A percentile compares a stretch with the other conserved stretches of the same genome.
Conservation (phyloP, 1,140 invertebrate genomes). For the Phymorhynchus buccinoides region DNA sequence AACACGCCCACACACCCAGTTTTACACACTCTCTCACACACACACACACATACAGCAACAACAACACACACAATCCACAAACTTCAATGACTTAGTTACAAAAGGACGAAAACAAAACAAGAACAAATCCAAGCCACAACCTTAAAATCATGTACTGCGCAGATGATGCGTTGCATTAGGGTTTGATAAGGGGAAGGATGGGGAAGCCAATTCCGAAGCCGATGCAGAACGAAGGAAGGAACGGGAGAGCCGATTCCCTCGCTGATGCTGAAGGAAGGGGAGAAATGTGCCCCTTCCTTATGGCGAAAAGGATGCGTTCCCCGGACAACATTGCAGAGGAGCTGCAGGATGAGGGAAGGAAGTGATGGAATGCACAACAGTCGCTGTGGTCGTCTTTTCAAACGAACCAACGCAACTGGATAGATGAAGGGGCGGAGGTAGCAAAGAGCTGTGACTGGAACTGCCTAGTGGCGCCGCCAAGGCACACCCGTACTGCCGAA, state of each 20-base stretch:
- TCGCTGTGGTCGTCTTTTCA: not conserved
- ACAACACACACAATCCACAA: too few species aligned
- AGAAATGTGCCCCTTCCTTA: not conserved
- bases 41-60: too few species aligned
- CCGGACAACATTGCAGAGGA: not conserved
- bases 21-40: too few species aligned
- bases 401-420: not conserved
- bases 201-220: not conserved
- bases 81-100: too few species aligned
- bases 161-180: not conserved
- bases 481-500: not conserved
- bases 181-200: not conserved
- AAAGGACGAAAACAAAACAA: not conserved
- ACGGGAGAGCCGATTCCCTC: too few species aligned
- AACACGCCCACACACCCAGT: too few species aligned
- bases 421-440: constrained; percentile 7
- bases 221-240: too few species aligned
- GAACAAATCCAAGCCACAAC: not conserved
- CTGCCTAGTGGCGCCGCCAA: not conserved
- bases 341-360: not conserved
- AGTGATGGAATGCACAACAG: not conserved
- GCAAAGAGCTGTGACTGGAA: not conserved
- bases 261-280: too few species aligned
- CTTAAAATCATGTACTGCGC: not conserved
- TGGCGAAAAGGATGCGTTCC: too few species aligned